Evolutionary conservation across 2,797 vertebrate genomes (phyloP), one percentile per base, ranked within the genome.

Genomic region (Scarus forsteni): DNA sequence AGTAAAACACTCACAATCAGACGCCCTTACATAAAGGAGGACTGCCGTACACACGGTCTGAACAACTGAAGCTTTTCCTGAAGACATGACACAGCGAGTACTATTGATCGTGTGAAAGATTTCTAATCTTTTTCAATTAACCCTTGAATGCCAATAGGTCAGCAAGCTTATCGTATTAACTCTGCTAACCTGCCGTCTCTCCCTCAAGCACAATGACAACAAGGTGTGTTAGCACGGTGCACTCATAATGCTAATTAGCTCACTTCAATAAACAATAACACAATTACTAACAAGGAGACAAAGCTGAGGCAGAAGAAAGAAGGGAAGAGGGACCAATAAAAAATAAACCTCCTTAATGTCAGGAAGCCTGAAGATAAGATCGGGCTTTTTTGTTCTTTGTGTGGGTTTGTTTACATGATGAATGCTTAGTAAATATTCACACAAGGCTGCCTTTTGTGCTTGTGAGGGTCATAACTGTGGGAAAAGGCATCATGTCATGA

Each of bases 1-100:
- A 78, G 72, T 84, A 80, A 79, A 87, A 78, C 76, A 77, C 13
- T 76, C 55, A 80, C 67, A 50, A 70, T 60, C 27, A 55, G 44
- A 50, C 38, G 48, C 7, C 3, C 51, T 77, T 74, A 70, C 73
- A 86, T 76, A 75, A 81, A 73, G 62, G 9, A 56, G 56, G 55
- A 65, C 39, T 75, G 70, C 52, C 52, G 13, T 46, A 70, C 67
- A 77, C 44, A 58, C 39, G 27, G 27, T 27, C 65, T 64, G 9
- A 8, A 53, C 72, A 79, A 57, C 55, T 36, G 12, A 19, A 51
- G 54, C 36, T 14, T 60, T 62, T 66, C 66, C 51, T 66, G 42
- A 63, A 44, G 8, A 43, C 3, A 55, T 13, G 5, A 44, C 11
- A 45, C 34, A 34, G 5, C 4, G 3, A 44, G 15, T 14, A 10